A percentile compares a stretch with the other conserved stretches of the same genome.
Evolutionary conservation across 2,888 invertebrate genomes (phyloP).

Genomic region (Seladonia tumulorum): DNA sequence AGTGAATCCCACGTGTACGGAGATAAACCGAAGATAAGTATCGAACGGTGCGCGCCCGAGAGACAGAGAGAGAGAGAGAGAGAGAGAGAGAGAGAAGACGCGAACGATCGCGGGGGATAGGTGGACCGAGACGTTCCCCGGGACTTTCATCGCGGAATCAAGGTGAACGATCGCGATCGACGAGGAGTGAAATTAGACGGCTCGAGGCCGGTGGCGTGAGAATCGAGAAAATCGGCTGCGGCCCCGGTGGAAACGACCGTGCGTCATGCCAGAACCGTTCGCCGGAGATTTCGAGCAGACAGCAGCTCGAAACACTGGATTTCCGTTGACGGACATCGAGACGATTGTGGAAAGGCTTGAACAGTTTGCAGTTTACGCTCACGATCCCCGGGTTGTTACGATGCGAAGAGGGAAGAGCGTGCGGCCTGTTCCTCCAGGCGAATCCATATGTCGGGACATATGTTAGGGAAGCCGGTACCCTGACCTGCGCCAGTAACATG

Average conservation of each 20-base stretch:
- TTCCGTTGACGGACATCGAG: not conserved
- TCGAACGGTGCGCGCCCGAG: constrained; percentile 25
- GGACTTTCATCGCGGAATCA: constrained; percentile 50
- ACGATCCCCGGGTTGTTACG: constrained; percentile 11
- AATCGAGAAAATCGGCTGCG: constrained; percentile 24
- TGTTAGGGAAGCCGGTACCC: constrained; percentile 71
- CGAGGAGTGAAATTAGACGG: constrained; percentile 36
- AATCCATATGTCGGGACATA: constrained; percentile 74
- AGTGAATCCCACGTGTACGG: constrained; percentile 55
- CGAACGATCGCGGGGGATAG: not conserved
- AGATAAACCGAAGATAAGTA: constrained; percentile 66
- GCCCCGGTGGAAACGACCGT: constrained; percentile 7
- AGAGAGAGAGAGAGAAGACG: constrained; percentile 31
- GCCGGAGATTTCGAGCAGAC: not conserved
- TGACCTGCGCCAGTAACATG: constrained; percentile 73
- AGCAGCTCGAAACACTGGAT: not conserved
- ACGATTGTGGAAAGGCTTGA: not conserved
- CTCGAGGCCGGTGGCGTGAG: constrained; percentile 40
- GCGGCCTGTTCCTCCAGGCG: constrained; percentile 50
- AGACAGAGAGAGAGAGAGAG: constrained; percentile 37
- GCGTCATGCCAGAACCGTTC: constrained; percentile 11
- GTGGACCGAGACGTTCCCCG: constrained; percentile 22
- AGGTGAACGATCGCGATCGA: constrained; percentile 37
- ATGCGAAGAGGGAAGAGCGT: constrained; percentile 34
- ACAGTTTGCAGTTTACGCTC: constrained; percentile 18